phyloP scores from a whole-genome alignment of 2,797 vertebrate genomes.

The Carduelis carduelis region DNA sequence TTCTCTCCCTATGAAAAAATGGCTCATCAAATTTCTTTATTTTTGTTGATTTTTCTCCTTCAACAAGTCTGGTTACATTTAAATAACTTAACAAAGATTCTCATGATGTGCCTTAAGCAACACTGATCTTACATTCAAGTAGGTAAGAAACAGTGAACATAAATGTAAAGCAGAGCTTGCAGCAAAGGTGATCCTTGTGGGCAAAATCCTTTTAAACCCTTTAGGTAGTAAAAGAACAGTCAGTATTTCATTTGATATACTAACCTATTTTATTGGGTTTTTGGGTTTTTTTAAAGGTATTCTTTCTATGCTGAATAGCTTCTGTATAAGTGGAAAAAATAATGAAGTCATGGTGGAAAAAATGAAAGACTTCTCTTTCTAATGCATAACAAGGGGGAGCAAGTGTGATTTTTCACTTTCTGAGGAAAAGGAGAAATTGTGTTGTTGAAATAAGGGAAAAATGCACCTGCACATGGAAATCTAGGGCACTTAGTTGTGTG shows the following conservation, averaged over 20 bases:
- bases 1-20: not conserved
- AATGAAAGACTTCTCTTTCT: not conserved
- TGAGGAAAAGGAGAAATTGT: not conserved
- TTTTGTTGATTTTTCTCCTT: not conserved
- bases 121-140: not conserved
- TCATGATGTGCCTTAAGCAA: not conserved
- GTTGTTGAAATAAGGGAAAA: not conserved
- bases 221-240: not conserved
- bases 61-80: not conserved
- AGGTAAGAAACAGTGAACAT: not conserved
- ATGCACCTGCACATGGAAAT: not conserved
- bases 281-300: not conserved
- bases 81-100: not conserved
- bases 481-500: not conserved
- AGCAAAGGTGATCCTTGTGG: not conserved
- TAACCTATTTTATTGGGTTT: not conserved
- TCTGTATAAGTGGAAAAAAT: not conserved
- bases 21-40: not conserved
- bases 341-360: not conserved
- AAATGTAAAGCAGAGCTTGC: not conserved
- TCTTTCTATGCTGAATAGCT: not conserved
- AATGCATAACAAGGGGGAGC: not conserved
- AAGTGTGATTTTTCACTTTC: not conserved
- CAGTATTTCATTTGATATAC: not conserved
- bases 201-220: not conserved